These are phyloP conservation scores for Liolophura sinensis DNA, from an alignment of 1,140 invertebrate genomes.

Conservation along the genomic window DNA sequence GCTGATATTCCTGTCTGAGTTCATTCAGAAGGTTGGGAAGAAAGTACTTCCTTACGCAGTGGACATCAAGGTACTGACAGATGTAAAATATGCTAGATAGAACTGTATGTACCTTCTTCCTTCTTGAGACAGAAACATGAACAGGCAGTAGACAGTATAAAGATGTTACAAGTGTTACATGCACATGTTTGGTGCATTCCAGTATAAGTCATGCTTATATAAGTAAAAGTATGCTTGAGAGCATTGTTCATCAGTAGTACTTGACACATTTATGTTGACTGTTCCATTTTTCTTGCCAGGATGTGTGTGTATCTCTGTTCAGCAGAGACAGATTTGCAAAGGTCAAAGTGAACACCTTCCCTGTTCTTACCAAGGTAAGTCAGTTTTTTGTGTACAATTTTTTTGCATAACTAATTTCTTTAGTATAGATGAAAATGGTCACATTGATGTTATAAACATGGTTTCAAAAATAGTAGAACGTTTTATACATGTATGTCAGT, in stretches of 20 bases:
- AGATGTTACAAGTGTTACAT: no score
- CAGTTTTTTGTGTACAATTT: no score
- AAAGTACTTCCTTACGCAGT: conserved; percentile 46
- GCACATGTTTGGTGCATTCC: no score
- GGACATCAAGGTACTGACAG: conserved; percentile 45
- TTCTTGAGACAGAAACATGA: no score
- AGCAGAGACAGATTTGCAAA: conserved; percentile 45
- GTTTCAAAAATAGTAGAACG: no score
- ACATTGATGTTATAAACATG: no score
- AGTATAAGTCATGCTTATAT: not conserved
- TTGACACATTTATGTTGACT: not conserved
- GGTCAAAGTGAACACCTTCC: conserved; percentile 47
- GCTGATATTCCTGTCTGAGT: conserved; percentile 37
- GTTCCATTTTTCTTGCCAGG: conserved; percentile 27
- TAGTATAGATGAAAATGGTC: no score
- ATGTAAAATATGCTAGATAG: not conserved
- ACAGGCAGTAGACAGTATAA: no score
- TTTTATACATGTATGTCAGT: no score
- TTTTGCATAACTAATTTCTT: no score
- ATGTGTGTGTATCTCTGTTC: conserved; percentile 45
- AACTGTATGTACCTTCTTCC: not conserved
- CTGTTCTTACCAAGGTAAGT: conserved; percentile 49
- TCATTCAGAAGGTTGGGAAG: conserved; percentile 41
- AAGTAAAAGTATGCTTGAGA: not conserved
- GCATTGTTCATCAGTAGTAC: not conserved